Evolutionary conservation across 1,140 invertebrate genomes (phyloP), one percentile per base, ranked within the genome.

Genomic region (Orius insidiosus): DNA sequence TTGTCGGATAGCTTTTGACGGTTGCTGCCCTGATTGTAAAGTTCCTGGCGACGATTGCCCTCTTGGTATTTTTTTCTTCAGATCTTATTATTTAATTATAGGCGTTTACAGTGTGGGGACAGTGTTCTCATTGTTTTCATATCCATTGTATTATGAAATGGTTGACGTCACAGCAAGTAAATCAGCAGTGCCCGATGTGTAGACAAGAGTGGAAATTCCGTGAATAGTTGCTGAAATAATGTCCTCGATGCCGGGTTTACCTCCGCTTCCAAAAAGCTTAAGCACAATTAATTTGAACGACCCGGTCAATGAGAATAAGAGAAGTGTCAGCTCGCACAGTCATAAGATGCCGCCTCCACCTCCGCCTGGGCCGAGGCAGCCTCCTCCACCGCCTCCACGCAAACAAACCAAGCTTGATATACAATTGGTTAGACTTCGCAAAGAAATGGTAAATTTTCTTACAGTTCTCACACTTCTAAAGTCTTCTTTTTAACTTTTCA

Each of bases 101-200:
- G n/a, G n/a, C n/a, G 58, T 48, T 71, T 68, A 50, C 65, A 80
- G 94, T 97, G 51, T 96, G 93, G 90, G 94, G 95, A 50, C 79
- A 90, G 57, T 99, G 95, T 65, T 93, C 89, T 1, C 95, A 99
- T 68, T 96, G 93, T 67, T 99, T 98, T 64, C 95, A 98, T 62
- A 97, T 98, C 62, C 95, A 98, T 65, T 99, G 95, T 64, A 98
- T 99, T 58, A 89, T 95, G 64, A 98, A 98, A 74, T 98, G 95
- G 95, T 70, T 98, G 33, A 88, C 96, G 59, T 87, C 92, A 11
- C 93, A 97, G 67, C 85, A 90, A 60, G 76, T 85, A 37, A 85
- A 88, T 62, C 88, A 95, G 59, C 82, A 88, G 60, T 99, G 95
- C 62, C 95, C 95, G 51, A 97, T 98, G 90, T 98, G 95, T 67